phyloP scores from a whole-genome alignment of 2,113 vertebrate genomes.

The Gila orcuttii region DNA sequence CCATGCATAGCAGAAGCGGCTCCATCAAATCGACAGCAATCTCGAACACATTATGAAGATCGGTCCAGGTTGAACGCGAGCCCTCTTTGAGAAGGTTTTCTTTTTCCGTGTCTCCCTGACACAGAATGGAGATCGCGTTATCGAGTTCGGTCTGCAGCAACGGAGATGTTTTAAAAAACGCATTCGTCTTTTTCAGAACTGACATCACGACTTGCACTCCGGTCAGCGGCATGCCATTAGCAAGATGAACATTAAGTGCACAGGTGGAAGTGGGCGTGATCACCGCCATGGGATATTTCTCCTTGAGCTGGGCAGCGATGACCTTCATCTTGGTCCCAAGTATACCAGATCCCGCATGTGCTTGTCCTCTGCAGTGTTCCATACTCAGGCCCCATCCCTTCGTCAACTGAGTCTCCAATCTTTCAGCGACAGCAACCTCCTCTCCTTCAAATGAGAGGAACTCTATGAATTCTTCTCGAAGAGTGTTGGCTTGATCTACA shows the following conservation, averaged over 20 bases:
- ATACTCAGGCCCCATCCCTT: conserved; percentile 90
- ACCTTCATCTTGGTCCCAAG: conserved; percentile 86
- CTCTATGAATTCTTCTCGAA: conserved; percentile 85
- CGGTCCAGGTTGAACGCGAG: conserved; percentile 82
- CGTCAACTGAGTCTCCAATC: conserved; percentile 80
- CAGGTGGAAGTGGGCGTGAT: conserved; percentile 80
- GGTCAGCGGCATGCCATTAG: conserved; percentile 77
- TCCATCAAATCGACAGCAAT: conserved; percentile 85
- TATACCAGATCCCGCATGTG: conserved; percentile 82
- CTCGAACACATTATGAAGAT: conserved; percentile 85
- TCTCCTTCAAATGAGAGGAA: conserved; percentile 86
- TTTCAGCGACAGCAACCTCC: conserved; percentile 77
- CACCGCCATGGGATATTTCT: conserved; percentile 84
- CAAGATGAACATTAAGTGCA: conserved; percentile 87
- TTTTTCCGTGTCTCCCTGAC: conserved; percentile 80
- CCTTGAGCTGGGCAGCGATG: conserved; percentile 82
- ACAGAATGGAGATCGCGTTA: conserved; percentile 82
- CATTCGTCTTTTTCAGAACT: conserved; percentile 83
- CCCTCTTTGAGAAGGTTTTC: conserved; percentile 82
- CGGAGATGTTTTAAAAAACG: conserved; percentile 81
- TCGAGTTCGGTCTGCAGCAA: conserved; percentile 83
- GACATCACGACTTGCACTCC: conserved; percentile 85
- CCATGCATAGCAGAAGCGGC: conserved; percentile 87
- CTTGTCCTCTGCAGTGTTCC: conserved; percentile 89
- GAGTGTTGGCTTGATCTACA: conserved; percentile 83